Evolutionary conservation across 2,888 invertebrate species (phyloP).

Genomic region (Calameuta idolon): DNA sequence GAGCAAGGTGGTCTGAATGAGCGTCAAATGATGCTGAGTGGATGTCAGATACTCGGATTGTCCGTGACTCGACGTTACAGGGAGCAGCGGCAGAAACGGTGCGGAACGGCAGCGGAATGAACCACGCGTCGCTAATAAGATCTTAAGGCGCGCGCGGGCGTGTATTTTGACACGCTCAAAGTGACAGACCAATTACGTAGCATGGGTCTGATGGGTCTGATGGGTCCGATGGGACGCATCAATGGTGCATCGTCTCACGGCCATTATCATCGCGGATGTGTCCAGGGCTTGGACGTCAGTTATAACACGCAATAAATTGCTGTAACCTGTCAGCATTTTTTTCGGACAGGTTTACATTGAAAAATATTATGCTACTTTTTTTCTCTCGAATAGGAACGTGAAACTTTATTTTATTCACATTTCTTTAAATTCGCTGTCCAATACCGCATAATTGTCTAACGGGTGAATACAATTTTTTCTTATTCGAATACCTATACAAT

Average conservation of each 20-base stretch:
- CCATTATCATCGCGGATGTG: constrained; percentile 5
- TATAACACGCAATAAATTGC: constrained; percentile 3
- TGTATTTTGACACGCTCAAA: constrained; percentile 46
- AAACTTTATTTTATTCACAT: background rate
- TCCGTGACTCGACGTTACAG: constrained; percentile 23
- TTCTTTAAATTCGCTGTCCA: background rate
- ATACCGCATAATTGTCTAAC: background rate
- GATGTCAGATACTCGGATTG: constrained; percentile 37
- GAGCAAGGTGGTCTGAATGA: constrained; percentile 45
- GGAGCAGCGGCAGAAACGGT: constrained; percentile 26
- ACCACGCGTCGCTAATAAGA: constrained; percentile 49
- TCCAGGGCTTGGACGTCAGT: background rate
- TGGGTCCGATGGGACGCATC: background rate
- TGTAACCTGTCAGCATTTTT: background rate
- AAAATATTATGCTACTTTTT: background rate
- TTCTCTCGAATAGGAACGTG: too few species aligned
- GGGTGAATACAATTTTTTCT: background rate
- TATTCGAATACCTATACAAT: background rate
- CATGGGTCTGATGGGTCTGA: background rate
- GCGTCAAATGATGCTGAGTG: constrained; percentile 52
- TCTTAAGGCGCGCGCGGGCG: constrained; percentile 17
- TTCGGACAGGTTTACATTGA: background rate
- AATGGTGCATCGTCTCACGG: constrained; percentile 6
- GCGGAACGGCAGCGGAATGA: constrained; percentile 24
- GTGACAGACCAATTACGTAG: constrained; percentile 50